These are phyloP conservation scores for Enoplosus armatus DNA, from an alignment of 2,797 vertebrate genomes.

Conservation along the genomic window DNA sequence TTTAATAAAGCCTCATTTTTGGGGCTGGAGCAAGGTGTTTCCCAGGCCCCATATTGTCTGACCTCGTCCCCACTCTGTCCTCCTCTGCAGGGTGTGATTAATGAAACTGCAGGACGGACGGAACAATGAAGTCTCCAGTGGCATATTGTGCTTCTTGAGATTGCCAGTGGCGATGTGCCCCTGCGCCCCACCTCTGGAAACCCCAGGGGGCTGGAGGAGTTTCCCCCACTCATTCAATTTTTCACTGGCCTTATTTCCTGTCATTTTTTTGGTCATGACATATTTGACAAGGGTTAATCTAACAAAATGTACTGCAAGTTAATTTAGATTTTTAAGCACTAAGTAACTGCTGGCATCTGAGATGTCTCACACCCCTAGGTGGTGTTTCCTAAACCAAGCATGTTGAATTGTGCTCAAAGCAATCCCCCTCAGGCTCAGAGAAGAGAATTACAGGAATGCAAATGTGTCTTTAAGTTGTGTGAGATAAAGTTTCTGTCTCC, in stretches of 20 bases:
- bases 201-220: constrained; percentile 27
- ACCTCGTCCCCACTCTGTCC: constrained; percentile 46
- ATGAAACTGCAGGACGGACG: constrained; percentile 61
- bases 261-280: neutral
- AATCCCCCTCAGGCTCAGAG: constrained; percentile 20
- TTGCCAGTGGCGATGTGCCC: constrained; percentile 46
- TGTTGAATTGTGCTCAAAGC: constrained; percentile 46
- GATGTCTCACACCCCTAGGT: neutral
- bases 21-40: constrained; percentile 53
- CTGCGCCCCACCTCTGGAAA: constrained; percentile 54
- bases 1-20: constrained; percentile 73
- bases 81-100: constrained; percentile 62
- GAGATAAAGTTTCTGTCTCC: constrained; percentile 61
- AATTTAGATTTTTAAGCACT: constrained; percentile 11
- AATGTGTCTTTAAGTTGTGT: constrained; percentile 50
- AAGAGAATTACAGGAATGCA: constrained; percentile 61
- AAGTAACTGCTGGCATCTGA: constrained; percentile 1
- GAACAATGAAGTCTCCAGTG: constrained; percentile 73
- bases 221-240: constrained; percentile 26
- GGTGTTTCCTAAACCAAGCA: constrained; percentile 32
- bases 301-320: neutral
- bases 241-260: constrained; percentile 14
- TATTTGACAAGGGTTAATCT: constrained; percentile 8
- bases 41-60: constrained; percentile 69
- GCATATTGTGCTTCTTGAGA: constrained; percentile 61